These are phyloP conservation scores for Hoplodrina ambigua DNA, from an alignment of 2,888 invertebrate species.

Conservation along the genomic window DNA sequence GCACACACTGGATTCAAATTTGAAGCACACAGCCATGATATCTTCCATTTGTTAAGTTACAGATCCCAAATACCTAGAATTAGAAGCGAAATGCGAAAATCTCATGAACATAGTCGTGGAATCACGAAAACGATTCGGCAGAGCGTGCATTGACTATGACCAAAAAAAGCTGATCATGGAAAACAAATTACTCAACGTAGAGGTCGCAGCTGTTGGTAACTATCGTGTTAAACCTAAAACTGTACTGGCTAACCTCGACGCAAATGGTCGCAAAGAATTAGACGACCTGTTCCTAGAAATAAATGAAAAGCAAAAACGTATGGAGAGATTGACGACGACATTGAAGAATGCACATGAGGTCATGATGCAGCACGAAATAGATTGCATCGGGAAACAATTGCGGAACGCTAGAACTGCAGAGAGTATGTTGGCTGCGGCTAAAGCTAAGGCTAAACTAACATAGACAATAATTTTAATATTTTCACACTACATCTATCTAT, in stretches of 20 bases:
- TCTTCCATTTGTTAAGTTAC: slow-evolving; percentile 45
- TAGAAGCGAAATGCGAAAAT: slow-evolving; percentile 82
- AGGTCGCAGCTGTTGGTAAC: slow-evolving; percentile 77
- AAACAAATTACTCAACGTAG: slow-evolving; percentile 79
- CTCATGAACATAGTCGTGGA: slow-evolving; percentile 85
- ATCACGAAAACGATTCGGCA: slow-evolving; percentile 84
- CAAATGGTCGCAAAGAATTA: slow-evolving; percentile 72
- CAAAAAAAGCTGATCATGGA: slow-evolving; percentile 78
- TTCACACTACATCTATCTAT: too few species aligned
- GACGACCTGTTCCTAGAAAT: slow-evolving; percentile 77
- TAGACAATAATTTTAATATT: too few species aligned
- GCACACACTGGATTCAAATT: neutral
- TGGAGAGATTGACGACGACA: slow-evolving; percentile 71
- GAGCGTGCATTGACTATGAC: slow-evolving; percentile 81
- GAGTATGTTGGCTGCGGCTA: slow-evolving; percentile 74
- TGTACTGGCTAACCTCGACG: slow-evolving; percentile 63
- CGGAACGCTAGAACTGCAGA: slow-evolving; percentile 75
- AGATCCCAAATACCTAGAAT: slow-evolving; percentile 72
- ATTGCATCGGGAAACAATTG: slow-evolving; percentile 72
- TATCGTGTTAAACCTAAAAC: slow-evolving; percentile 78
- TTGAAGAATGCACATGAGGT: slow-evolving; percentile 76
- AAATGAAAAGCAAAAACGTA: slow-evolving; percentile 66
- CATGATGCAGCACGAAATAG: slow-evolving; percentile 76
- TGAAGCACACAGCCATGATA: neutral
- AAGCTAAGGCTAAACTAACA: slow-evolving; percentile 57